phyloP scores from a whole-genome alignment of 2,113 vertebrate genomes.

The Casuarius casuarius region DNA sequence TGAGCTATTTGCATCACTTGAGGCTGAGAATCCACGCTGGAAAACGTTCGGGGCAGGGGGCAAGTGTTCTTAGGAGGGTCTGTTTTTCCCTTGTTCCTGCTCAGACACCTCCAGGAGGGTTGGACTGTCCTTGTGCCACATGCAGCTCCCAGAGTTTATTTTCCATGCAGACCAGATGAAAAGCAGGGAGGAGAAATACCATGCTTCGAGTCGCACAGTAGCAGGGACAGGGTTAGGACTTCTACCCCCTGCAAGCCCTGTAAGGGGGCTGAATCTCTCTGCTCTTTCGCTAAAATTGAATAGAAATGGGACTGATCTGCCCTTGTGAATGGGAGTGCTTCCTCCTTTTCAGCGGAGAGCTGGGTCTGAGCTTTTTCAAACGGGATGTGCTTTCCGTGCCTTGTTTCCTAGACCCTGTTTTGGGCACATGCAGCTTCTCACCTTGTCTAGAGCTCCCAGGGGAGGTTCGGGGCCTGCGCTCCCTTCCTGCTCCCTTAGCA shows the following conservation, averaged over 20 bases:
- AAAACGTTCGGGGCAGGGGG: background rate
- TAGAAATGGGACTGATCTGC: background rate
- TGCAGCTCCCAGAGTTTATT: background rate
- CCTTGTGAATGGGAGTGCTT: background rate
- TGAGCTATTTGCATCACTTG: conserved; percentile 69
- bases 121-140: background rate
- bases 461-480: fast-evolving
- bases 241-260: background rate
- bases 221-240: background rate
- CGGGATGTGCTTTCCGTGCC: background rate
- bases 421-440: background rate
- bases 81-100: background rate
- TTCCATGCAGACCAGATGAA: background rate
- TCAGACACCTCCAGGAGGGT: background rate
- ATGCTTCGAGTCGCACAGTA: background rate
- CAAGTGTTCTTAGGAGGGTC: background rate
- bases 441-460: background rate
- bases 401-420: background rate
- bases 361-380: background rate
- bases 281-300: background rate
- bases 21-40: conserved; percentile 24
- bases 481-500: background rate
- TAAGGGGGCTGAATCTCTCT: background rate
- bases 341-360: background rate
- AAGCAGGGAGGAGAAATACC: background rate